Base-by-base conservation (phyloP, 2,113 vertebrate genomes). In the Istiophorus platypterus region DNA sequence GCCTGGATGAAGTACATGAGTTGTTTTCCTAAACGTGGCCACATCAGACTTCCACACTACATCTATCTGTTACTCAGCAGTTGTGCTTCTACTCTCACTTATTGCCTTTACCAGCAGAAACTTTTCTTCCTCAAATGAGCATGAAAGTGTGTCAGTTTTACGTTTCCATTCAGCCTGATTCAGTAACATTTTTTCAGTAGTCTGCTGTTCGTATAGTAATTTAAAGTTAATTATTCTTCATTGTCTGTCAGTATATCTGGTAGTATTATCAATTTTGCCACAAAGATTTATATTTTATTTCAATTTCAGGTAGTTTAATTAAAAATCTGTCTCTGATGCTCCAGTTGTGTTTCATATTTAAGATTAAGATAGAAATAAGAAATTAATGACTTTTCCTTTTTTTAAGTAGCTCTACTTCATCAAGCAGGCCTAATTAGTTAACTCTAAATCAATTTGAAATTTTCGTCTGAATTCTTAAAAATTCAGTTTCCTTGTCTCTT, bases 251-350 rank as follows among this genome's bases (percentile, higher is more conserved):
- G 45, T 47, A 0, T 47, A 47, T 17, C 45, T 47, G 9, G 18
- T 7, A 52, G 20, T 52, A 7, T 52, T n/a, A n/a, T 47, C 6
- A 1, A 15, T 14, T 45, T n/a, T 52, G 22, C 49, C 7, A 52
- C 49, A 18, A 20, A 51, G 17, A 18, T 51, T 51, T 22, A 51
- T 14, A 6, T 52, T 52, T 20, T 22, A 39, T 29, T 22, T 29
- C 18, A 31, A 29, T 7, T 31, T 31, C 17, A 47, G n/a, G 15
- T 34, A 57, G 29, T 26, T 29, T 27, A 13, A 15, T 57, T 24
- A 57, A 57, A 26, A 41, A 41, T 70, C 65, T 70, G 42, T 41
- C 41, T 78, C 58, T 37, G 1, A 68, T 47, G 14, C 17, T 70
- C 24, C 13, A 12, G n/a, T 15, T 56, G 17, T 64, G 22, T 26